Evolutionary conservation across 2,113 vertebrate species (phyloP).

Genomic region (Clarias macrocephalus): DNA sequence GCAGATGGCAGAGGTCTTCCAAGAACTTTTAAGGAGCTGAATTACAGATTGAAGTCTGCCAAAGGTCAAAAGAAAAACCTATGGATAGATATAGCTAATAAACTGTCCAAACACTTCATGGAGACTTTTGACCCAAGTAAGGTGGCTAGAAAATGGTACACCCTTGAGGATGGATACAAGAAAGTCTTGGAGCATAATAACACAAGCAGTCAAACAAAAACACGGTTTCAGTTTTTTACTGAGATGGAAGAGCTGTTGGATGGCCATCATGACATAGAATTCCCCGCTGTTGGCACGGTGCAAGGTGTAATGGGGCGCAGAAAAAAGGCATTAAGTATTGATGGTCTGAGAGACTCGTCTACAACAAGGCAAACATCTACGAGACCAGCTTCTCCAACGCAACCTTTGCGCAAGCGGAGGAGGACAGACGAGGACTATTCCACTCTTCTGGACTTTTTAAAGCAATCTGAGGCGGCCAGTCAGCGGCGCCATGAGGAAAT

Average conservation of each 20-base stretch:
- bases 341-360: not conserved
- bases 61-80: conserved; percentile 44
- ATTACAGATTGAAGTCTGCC: conserved; percentile 36
- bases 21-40: conserved; percentile 44
- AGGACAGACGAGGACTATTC: conserved; percentile 16
- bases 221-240: conserved; percentile 48
- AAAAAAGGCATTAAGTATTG: not conserved
- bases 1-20: conserved; percentile 43
- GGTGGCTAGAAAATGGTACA: conserved; percentile 50
- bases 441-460: conserved; percentile 34
- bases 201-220: conserved; percentile 13
- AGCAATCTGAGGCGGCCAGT: conserved; percentile 23
- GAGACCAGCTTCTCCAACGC: not conserved
- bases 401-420: not conserved
- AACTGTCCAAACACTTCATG: conserved; percentile 43
- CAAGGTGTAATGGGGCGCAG: conserved; percentile 6
- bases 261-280: conserved; percentile 35
- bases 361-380: not conserved
- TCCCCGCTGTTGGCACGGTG: conserved; percentile 36
- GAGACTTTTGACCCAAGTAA: conserved; percentile 39
- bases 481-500: conserved; percentile 38
- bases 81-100: conserved; percentile 40
- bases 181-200: conserved; percentile 37
- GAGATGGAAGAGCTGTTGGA: conserved; percentile 53
- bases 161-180: conserved; percentile 48